Evolutionary conservation across 2,113 vertebrate genomes (phyloP), one percentile per base, ranked within the genome.

Genomic region (Pelobates fuscus): DNA sequence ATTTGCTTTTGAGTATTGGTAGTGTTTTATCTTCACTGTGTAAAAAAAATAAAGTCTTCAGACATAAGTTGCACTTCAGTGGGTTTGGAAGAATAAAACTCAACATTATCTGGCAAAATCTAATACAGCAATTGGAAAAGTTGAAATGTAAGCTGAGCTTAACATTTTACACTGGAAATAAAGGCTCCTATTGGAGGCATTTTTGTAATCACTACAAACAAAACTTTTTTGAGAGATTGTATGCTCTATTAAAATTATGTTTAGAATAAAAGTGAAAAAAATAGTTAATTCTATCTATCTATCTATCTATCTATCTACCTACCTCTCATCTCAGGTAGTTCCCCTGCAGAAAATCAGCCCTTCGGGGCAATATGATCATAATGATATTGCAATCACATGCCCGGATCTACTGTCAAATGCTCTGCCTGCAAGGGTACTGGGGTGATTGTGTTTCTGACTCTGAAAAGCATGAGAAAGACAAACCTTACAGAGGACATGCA

Each of bases 1-100:
- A 60, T 32, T 60, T 70, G 43, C 32, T 43, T 37, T 41, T 58
- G 54, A 24, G 37, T 60, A 70, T 60, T 70, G 30, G 25, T 44
- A 60, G 20, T 70, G 30, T 46, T 70, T 70, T 60, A 70, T 70
- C 68, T 70, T 14, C 7, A 70, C 58, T 70, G 68, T 70, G 30
- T 43, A 46, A 59, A 58, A n/a, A n/a, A n/a, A n/a, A n/a, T n/a
- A n/a, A 58, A 67, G 5, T 5, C 25, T 60, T 70, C 54, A 70
- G 55, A 60, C 37, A 29, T 44, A 70, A 60, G 32, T 59, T 70
- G 68, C 37, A 70, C 32, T 70, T 70, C 68, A 59, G 67, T 59
- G 55, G 32, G 54, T 24, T 21, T 43, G 55, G 21, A 17, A 59
- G 32, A 70, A 59, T 70, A 23, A 59, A 70, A 70, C 27, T 70